A percentile compares a stretch with the other conserved stretches of the same genome.
Conservation (phyloP, 92 coral and sea anemone genomes). For the Palythoa heliodiscus region DNA sequence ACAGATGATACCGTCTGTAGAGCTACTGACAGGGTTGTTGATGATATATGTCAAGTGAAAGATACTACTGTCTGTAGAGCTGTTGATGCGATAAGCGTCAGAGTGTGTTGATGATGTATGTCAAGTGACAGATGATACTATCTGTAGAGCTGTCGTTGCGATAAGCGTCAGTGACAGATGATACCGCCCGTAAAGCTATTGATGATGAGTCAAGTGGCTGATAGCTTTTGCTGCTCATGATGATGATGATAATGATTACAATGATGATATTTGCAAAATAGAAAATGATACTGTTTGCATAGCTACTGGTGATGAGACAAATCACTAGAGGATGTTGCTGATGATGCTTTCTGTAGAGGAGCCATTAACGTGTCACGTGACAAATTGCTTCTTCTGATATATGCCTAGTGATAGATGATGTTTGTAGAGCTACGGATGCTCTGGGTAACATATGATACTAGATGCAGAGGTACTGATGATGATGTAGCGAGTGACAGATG, state of each 20-base stretch:
- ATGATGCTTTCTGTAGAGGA: too few relatives aligned
- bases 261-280: neutral
- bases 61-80: neutral
- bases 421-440: neutral
- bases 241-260: too few relatives aligned
- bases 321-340: neutral
- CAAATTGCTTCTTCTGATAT: neutral
- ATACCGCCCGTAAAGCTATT: neutral
- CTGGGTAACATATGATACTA: too few relatives aligned
- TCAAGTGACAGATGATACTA: too few relatives aligned
- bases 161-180: neutral
- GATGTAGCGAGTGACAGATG: neutral
- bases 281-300: too few relatives aligned
- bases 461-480: too few relatives aligned
- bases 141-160: too few relatives aligned
- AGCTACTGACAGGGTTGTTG: too few relatives aligned
- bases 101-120: too few relatives aligned
- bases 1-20: neutral
- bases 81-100: too few relatives aligned
- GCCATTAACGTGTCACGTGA: neutral
- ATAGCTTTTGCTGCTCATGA: too few relatives aligned
- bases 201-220: neutral
- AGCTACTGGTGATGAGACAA: neutral
- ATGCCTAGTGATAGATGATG: neutral
- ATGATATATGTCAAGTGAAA: neutral